Conservation (phyloP, 37 sponge, comb jelly and placozoan genomes). For the Oscarella lobularis region DNA sequence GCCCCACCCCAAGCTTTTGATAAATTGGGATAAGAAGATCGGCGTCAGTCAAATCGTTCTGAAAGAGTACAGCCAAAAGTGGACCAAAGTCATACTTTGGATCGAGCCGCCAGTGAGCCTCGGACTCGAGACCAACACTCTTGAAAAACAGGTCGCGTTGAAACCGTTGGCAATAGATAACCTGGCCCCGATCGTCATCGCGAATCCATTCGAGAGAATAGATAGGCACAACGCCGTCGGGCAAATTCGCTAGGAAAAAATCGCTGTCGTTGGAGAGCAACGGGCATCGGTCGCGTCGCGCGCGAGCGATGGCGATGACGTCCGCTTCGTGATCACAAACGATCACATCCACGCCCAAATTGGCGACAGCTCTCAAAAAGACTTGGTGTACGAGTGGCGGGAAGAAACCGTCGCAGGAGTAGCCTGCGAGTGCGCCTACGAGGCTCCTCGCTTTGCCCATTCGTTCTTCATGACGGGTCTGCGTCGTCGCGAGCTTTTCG, state of each 20-base stretch:
- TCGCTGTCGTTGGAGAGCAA: conserved; percentile 58
- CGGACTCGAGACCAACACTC: background rate
- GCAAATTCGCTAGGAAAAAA: conserved; percentile 51
- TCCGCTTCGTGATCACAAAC: conserved; percentile 66
- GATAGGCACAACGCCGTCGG: conserved; percentile 42
- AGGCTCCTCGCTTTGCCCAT: background rate
- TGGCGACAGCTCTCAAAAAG: background rate
- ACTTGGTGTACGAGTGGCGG: background rate
- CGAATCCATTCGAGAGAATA: background rate
- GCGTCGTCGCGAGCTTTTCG: conserved; percentile 22
- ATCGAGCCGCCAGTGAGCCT: no score
- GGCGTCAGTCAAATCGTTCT: background rate
- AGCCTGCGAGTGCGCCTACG: no score
- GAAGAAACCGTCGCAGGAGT: background rate
- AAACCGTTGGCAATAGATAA: background rate
- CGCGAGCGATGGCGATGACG: conserved; percentile 20
- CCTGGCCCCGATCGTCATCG: background rate
- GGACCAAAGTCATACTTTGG: no score
- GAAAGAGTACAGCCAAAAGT: background rate
- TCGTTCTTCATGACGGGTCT: background rate
- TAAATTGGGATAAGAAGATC: background rate
- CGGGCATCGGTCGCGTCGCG: conserved; percentile 40
- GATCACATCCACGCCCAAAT: background rate
- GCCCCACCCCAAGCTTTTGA: background rate
- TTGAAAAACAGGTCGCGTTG: no score